Percentiles rank a stretch among this genome's conserved stretches.
Evolutionary conservation across 2,888 invertebrate genomes (phyloP).

Genomic region (Acronicta alni): DNA sequence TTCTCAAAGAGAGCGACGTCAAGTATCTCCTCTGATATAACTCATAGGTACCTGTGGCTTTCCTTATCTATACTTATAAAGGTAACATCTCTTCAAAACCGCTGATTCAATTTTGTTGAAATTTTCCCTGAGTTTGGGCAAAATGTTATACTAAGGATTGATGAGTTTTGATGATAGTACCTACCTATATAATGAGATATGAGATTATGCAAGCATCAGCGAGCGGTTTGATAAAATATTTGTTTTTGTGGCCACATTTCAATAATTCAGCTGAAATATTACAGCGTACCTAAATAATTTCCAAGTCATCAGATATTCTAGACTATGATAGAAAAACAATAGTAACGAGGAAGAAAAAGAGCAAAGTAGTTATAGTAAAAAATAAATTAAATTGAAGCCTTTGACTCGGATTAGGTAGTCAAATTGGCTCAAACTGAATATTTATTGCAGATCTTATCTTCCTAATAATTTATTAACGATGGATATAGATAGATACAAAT

Average conservation of each 20-base stretch:
- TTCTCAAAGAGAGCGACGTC: constrained; percentile 42
- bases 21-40: constrained; percentile 33
- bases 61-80: constrained; percentile 52
- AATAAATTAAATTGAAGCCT: background rate
- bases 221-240: constrained; percentile 25
- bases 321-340: too few relatives aligned
- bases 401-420: background rate
- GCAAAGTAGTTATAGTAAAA: background rate
- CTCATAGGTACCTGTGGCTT: constrained; percentile 32
- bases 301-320: too few relatives aligned
- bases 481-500: background rate
- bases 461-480: constrained; percentile 10
- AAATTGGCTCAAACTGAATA: constrained; percentile 2
- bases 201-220: constrained; percentile 35
- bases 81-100: constrained; percentile 54
- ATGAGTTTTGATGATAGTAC: constrained; percentile 48
- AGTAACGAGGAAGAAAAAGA: background rate
- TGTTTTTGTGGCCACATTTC: constrained; percentile 7
- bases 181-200: constrained; percentile 31
- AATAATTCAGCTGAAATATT: constrained; percentile 2
- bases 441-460: background rate
- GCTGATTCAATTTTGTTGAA: constrained; percentile 56
- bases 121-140: constrained; percentile 44
- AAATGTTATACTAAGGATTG: constrained; percentile 47
- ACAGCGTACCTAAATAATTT: background rate